A percentile compares a stretch with the other conserved stretches of the same genome.
phyloP scores from a whole-genome alignment of 2,113 vertebrate species.

The Brachyhypopomus gauderio region DNA sequence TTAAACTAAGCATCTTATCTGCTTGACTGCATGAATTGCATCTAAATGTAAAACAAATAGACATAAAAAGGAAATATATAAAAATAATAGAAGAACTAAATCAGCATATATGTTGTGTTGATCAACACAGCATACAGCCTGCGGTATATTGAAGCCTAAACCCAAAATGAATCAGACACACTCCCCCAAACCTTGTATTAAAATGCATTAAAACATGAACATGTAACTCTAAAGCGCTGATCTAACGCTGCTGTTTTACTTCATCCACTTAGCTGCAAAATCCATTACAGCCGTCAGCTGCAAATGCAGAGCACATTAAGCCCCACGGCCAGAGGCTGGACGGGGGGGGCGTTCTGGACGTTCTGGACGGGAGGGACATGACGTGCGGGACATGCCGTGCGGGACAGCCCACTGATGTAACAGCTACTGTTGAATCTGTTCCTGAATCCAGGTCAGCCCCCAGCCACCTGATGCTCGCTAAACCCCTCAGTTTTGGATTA shows the following conservation, averaged over 20 bases:
- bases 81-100: no score
- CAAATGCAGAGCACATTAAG: neutral
- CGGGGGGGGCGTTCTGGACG: neutral
- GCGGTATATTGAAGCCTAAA: neutral
- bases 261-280: neutral
- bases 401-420: conserved; percentile 8
- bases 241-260: neutral
- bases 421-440: neutral
- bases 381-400: neutral
- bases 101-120: no score
- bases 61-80: no score
- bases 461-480: neutral
- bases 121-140: no score
- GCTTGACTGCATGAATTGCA: neutral
- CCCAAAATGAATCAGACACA: neutral
- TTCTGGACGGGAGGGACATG: neutral
- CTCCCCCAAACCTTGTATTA: neutral
- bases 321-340: neutral
- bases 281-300: neutral
- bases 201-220: neutral
- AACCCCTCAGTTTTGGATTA: conserved; percentile 25
- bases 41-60: no score
- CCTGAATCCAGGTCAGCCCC: conserved; percentile 28
- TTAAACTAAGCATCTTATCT: neutral
- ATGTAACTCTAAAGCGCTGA: neutral